Conservation (phyloP, 2,797 vertebrate species). For the Percopsis omiscomaycus region DNA sequence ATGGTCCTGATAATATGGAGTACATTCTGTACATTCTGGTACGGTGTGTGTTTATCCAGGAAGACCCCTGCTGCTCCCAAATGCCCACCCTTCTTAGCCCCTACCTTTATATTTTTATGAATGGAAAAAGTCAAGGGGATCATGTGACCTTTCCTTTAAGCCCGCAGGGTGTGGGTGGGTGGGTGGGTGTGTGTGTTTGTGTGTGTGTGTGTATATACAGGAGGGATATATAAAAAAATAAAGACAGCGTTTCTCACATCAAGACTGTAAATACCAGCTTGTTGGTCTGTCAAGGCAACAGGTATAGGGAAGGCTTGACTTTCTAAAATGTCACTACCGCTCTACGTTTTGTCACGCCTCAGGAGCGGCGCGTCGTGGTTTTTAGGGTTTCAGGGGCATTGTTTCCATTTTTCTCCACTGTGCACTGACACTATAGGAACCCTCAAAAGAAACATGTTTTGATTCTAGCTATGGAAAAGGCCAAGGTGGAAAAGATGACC, state of each 20-base stretch:
- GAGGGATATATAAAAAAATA: neutral
- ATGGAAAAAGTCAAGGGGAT: conserved; percentile 52
- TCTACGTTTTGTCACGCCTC: conserved; percentile 4
- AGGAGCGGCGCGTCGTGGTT: conserved; percentile 18
- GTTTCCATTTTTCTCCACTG: conserved; percentile 18
- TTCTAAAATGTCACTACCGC: conserved; percentile 21
- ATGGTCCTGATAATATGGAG: too few species aligned
- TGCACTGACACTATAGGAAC: conserved; percentile 10
- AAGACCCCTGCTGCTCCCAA: conserved; percentile 36
- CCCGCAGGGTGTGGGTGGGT: neutral
- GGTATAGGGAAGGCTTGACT: neutral
- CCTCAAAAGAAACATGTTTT: conserved; percentile 17
- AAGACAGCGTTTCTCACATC: neutral
- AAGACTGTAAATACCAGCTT: conserved; percentile 11
- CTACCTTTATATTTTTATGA: conserved; percentile 42
- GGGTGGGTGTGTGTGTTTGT: conserved; percentile 5
- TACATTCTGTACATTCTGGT: too few species aligned
- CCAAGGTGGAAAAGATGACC: conserved; percentile 35
- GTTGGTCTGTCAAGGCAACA: conserved; percentile 25
- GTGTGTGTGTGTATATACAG: neutral
- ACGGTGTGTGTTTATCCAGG: conserved; percentile 33
- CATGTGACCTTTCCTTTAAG: conserved; percentile 35
- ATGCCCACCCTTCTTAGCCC: conserved; percentile 19
- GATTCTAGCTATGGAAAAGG: conserved; percentile 22
- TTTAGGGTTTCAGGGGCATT: conserved; percentile 8